phyloP scores from a whole-genome alignment of 2,888 invertebrate genomes.

The Drosophila melanosoma region DNA sequence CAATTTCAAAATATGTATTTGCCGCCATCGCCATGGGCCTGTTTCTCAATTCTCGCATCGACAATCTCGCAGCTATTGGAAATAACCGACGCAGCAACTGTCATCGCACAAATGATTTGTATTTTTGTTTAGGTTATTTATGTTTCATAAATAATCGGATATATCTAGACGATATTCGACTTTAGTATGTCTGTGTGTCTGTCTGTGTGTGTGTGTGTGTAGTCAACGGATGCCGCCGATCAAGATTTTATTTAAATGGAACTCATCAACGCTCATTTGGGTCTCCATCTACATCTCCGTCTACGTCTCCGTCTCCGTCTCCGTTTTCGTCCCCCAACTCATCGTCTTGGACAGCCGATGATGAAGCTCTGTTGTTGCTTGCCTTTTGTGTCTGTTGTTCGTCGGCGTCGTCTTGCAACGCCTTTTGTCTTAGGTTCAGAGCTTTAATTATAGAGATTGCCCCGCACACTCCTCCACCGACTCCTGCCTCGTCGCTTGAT shows the following conservation, averaged over 20 bases:
- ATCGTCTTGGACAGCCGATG: slow-evolving; percentile 55
- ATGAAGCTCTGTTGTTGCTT: slow-evolving; percentile 62
- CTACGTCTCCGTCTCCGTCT: slow-evolving; percentile 16
- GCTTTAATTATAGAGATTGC: slow-evolving; percentile 78
- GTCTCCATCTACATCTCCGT: slow-evolving; percentile 43
- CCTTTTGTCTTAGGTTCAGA: slow-evolving; percentile 60
- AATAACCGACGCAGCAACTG: slow-evolving; percentile 76
- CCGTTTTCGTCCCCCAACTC: slow-evolving; percentile 8
- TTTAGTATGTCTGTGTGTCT: slow-evolving; percentile 3
- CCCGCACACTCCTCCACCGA: slow-evolving; percentile 13
- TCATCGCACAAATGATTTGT: slow-evolving; percentile 85
- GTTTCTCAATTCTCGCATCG: slow-evolving; percentile 15
- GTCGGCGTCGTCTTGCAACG: slow-evolving; percentile 48
- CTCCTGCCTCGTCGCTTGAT: slow-evolving; percentile 20
- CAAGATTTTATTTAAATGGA: slow-evolving; percentile 81
- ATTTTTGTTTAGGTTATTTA: slow-evolving; percentile 83
- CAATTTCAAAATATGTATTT: slow-evolving; percentile 61
- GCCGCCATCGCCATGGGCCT: slow-evolving; percentile 43
- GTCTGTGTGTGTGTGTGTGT: slow-evolving; percentile 22
- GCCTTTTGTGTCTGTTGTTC: slow-evolving; percentile 51
- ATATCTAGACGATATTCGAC: slow-evolving; percentile 60
- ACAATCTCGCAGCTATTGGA: slow-evolving; percentile 39
- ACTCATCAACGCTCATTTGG: slow-evolving; percentile 80
- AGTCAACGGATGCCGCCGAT: slow-evolving; percentile 66
- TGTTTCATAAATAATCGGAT: slow-evolving; percentile 85